Conservation (phyloP, 2,888 invertebrate species). For the Kryphioiulus occultus region DNA sequence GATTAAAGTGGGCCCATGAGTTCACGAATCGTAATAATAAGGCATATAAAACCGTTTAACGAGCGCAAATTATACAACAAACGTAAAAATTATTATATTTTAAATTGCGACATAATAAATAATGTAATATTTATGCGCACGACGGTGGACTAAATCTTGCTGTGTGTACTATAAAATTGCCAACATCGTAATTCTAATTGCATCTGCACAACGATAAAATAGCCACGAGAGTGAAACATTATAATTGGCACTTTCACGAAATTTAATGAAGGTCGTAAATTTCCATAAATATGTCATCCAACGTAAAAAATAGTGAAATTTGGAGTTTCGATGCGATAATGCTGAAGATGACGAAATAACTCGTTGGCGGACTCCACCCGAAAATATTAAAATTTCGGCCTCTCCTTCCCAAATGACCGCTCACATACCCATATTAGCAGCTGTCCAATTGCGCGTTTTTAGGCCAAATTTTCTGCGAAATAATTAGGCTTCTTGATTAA, state of each 20-base stretch:
- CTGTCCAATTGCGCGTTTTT: constrained; percentile 17
- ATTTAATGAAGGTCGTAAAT: constrained; percentile 40
- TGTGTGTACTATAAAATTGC: constrained; percentile 10
- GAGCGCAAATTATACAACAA: constrained; percentile 13
- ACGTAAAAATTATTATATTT: background rate
- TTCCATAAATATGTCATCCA: constrained; percentile 33
- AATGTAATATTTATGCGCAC: background rate
- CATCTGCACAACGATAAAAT: constrained; percentile 18
- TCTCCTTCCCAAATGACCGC: background rate
- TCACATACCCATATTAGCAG: constrained; percentile 16
- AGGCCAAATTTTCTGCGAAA: background rate
- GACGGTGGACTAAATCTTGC: constrained; percentile 26
- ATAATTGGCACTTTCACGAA: constrained; percentile 36
- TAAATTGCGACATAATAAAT: constrained; percentile 32
- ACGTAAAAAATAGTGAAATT: constrained; percentile 32
- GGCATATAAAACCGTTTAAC: constrained; percentile 11
- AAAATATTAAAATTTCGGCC: constrained; percentile 11
- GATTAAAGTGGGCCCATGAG: background rate
- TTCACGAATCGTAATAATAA: background rate
- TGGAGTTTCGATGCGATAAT: background rate
- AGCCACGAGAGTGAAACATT: constrained; percentile 32
- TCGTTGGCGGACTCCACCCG: constrained; percentile 13
- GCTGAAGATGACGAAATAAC: background rate
- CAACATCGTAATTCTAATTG: constrained; percentile 15
- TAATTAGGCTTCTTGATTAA: constrained; percentile 13